These are phyloP conservation scores for Micronycteris hirsuta DNA, from an alignment of 2,113 vertebrate genomes.

Conservation along the genomic window DNA sequence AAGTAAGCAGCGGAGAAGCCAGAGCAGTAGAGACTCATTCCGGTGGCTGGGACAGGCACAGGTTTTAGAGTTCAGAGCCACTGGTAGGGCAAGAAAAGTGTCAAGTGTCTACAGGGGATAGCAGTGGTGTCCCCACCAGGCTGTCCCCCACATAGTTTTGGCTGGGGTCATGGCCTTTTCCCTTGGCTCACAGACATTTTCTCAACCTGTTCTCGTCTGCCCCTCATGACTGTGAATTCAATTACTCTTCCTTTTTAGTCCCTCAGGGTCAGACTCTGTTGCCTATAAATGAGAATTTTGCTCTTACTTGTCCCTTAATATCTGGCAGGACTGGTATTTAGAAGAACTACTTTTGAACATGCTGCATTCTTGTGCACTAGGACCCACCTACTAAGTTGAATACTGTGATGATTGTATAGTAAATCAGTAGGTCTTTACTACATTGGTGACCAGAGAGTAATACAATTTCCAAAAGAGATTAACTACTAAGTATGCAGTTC, in stretches of 20 bases:
- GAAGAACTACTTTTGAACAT: neutral
- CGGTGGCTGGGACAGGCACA: rapidly evolving
- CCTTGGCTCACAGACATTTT: neutral
- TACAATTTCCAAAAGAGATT: neutral
- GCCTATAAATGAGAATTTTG: neutral
- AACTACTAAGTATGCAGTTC: neutral
- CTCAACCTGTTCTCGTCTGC: neutral
- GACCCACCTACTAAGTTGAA: neutral
- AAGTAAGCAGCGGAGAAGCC: neutral
- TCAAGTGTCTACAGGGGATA: neutral
- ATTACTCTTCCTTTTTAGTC: neutral
- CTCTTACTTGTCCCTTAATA: neutral
- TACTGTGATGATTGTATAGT: neutral
- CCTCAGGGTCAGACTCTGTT: neutral
- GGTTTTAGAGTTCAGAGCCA: neutral
- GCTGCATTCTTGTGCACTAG: neutral
- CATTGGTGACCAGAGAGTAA: neutral
- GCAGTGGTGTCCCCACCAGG: neutral
- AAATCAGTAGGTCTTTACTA: neutral
- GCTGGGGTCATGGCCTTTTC: neutral
- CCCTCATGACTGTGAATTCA: neutral
- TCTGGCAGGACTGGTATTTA: neutral
- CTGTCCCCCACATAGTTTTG: neutral
- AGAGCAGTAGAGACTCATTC: neutral
- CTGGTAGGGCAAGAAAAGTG: neutral